A percentile compares a stretch with the other conserved stretches of the same genome.
These are phyloP conservation scores for Neoaliturus tenellus DNA, from an alignment of 2,888 invertebrate species.

Conservation along the genomic window DNA sequence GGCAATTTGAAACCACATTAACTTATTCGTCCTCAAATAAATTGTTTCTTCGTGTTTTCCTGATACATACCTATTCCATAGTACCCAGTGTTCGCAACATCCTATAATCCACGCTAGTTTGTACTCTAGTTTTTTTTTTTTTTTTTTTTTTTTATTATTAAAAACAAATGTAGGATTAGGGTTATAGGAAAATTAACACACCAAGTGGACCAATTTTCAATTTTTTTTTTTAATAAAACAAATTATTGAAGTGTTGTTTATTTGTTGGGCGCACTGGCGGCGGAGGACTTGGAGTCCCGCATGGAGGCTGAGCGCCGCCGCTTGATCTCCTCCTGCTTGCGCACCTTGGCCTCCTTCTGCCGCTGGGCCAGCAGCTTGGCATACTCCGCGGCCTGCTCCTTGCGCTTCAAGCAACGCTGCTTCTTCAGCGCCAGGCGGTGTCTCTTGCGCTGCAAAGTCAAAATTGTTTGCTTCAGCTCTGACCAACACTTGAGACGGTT, in stretches of 20 bases:
- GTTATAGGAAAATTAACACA: conserved; percentile 9
- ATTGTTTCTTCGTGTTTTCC: too few relatives aligned
- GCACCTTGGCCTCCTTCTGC: conserved; percentile 93
- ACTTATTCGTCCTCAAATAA: too few relatives aligned
- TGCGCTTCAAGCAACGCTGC: conserved; percentile 87
- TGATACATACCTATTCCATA: too few relatives aligned
- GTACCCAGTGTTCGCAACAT: too few relatives aligned
- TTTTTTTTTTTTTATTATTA: too few relatives aligned
- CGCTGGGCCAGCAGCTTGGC: conserved; percentile 94
- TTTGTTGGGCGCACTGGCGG: conserved; percentile 68
- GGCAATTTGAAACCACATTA: too few relatives aligned
- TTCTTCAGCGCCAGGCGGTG: conserved; percentile 93
- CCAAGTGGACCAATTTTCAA: neutral
- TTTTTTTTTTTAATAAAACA: conserved; percentile 43
- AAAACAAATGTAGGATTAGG: too few relatives aligned
- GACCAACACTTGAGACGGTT: neutral
- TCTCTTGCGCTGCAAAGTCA: conserved; percentile 85
- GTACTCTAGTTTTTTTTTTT: too few relatives aligned
- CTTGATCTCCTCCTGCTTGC: conserved; percentile 84
- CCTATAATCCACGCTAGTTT: too few relatives aligned
- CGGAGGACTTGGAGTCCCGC: conserved; percentile 91
- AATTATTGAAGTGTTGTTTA: neutral
- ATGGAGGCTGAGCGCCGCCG: conserved; percentile 90
- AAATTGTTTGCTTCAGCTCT: too few relatives aligned
- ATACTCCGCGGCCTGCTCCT: conserved; percentile 92